These are phyloP conservation scores for Coelopa pilipes DNA, from an alignment of 2,888 invertebrate genomes.

Conservation along the genomic window DNA sequence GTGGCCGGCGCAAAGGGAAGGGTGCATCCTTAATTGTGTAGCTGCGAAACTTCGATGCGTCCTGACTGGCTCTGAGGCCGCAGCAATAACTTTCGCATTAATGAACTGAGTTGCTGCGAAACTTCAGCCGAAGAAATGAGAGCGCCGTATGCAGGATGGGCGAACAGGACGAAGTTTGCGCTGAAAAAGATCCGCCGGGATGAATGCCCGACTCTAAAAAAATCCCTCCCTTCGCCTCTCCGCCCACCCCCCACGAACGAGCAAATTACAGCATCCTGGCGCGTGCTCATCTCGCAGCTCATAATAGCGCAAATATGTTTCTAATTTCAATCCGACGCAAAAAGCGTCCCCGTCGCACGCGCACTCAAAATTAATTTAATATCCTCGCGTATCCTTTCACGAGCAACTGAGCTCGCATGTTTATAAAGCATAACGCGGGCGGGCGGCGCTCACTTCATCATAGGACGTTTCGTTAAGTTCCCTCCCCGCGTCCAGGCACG, in stretches of 20 bases:
- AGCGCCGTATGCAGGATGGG: no score
- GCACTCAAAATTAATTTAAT: conserved; percentile 64
- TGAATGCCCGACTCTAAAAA: neutral
- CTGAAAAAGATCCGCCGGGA: no score
- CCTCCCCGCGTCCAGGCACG: neutral
- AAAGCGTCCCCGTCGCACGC: conserved; percentile 42
- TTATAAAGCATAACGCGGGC: conserved; percentile 49
- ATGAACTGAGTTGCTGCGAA: no score
- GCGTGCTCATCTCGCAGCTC: neutral
- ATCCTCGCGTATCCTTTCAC: conserved; percentile 58
- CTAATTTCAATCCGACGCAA: conserved; percentile 41
- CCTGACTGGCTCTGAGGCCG: no score
- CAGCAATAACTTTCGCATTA: no score
- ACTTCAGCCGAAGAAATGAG: no score
- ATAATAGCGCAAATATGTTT: conserved; percentile 36
- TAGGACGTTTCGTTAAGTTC: conserved; percentile 40
- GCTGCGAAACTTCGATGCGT: no score
- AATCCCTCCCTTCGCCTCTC: neutral
- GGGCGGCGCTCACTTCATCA: conserved; percentile 46
- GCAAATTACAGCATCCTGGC: conserved; percentile 6
- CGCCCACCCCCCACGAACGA: neutral
- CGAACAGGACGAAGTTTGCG: no score
- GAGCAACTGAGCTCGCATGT: conserved; percentile 52
- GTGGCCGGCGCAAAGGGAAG: no score
- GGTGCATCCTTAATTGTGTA: no score